Evolutionary conservation across 2,113 vertebrate genomes (phyloP), one percentile per base, ranked within the genome.

Genomic region (Phyllostomus hastatus): DNA sequence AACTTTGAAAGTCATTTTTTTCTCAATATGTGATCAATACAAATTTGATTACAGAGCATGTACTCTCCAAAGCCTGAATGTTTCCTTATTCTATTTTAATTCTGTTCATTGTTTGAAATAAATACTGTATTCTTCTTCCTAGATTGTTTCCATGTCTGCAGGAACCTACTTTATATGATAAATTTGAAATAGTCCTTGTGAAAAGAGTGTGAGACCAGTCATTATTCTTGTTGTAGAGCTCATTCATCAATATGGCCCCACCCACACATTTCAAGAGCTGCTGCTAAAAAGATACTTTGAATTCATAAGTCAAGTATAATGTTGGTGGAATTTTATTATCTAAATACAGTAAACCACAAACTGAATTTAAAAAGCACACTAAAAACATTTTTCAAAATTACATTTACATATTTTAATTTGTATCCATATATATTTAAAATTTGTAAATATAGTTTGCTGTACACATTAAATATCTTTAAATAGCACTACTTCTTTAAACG

Each of bases 1-100:
- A 96, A 94, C 33, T 22, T 94, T 38, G 38, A 64, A 91, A 93
- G 31, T 41, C 19, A 78, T 69, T 96, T 95, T 43, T 43, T 50
- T 90, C 12, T 69, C 50, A 86, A 50, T 83, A 75, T 78, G 78
- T 66, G 10, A 59, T 93, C 48, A 93, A 69, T 38, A n/a, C 31
- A 70, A 64, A 88, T 41, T 70, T 78, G 59, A 67, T 91, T 86
- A 73, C 79, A 88, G 12, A 10, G 4, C 43, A 75, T 35, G 41
- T 10, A 83, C 9, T 52, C 89, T 43, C 38, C 17, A 80, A 89
- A 33, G 0, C 14, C 50, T 46, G 22, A 70, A 91, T 80, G 15
- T 61, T 90, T 83, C 88, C n/a, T 87, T 84, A 83, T 66, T 86
- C 2, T 20, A 0, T 61, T 94, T 92, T 52, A 80, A 64, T 81